Percentiles rank a stretch among this genome's conserved stretches.
phyloP scores from a whole-genome alignment of 2,888 invertebrate species.

The Nysson spinosus region DNA sequence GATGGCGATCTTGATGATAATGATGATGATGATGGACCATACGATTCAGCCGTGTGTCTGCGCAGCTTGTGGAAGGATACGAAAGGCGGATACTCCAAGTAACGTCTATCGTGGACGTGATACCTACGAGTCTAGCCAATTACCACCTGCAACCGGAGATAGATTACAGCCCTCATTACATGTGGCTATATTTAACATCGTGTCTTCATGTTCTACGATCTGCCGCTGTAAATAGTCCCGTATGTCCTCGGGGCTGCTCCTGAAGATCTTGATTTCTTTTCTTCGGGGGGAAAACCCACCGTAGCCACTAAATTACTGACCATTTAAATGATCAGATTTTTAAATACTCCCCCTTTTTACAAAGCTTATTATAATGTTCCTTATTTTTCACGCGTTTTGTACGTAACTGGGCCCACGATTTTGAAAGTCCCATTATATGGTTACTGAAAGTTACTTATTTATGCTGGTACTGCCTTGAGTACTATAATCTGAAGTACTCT shows the following conservation, averaged over 20 bases:
- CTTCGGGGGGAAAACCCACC: too few species aligned
- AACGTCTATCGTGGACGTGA: slow-evolving; percentile 32
- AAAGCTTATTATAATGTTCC: too few species aligned
- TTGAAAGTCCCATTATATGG: too few species aligned
- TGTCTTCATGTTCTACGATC: slow-evolving; percentile 17
- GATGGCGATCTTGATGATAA: slow-evolving; percentile 43
- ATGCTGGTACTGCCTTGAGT: too few species aligned
- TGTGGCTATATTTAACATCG: slow-evolving; percentile 56
- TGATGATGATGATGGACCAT: slow-evolving; percentile 39
- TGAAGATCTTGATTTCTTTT: not conserved
- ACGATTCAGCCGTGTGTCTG: slow-evolving; percentile 15
- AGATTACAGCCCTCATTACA: slow-evolving; percentile 61
- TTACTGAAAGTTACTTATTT: too few species aligned
- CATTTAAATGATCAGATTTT: too few species aligned
- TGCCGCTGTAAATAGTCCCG: slow-evolving; percentile 1
- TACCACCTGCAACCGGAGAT: slow-evolving; percentile 59
- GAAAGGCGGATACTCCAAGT: slow-evolving; percentile 8
- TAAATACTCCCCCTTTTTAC: too few species aligned
- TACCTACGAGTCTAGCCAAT: slow-evolving; percentile 52
- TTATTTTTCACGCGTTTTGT: too few species aligned
- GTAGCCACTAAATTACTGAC: too few species aligned
- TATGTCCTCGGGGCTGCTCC: slow-evolving; percentile 19
- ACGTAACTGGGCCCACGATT: too few species aligned
- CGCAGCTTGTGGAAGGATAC: not conserved
- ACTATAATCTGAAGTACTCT: too few species aligned